Evolutionary conservation across 2,113 vertebrate species (phyloP).

Genomic region (Cariama cristata): DNA sequence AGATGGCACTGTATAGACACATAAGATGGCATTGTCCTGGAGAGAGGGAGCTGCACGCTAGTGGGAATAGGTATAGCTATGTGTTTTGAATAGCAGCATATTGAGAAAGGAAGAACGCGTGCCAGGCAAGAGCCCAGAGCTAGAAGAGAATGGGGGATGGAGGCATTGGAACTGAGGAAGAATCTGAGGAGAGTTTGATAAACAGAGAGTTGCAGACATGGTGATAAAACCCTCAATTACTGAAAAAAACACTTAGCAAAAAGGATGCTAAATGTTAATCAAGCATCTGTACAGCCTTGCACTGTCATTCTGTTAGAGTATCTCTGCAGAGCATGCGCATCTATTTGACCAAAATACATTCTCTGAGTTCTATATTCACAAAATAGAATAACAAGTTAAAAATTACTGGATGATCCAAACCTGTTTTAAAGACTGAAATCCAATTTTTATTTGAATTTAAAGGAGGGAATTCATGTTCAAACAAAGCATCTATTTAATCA

Average conservation of each 20-base stretch:
- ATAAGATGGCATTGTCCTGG: fast-evolving
- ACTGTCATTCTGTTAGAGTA: not conserved
- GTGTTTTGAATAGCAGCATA: not conserved
- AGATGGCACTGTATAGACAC: not conserved
- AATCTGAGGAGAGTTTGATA: not conserved
- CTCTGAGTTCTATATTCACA: not conserved
- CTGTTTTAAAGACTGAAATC: not conserved
- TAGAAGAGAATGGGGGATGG: not conserved
- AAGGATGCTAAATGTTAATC: slow-evolving; percentile 4
- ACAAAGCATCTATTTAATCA: not conserved
- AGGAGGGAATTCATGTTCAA: not conserved
- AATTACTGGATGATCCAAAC: not conserved
- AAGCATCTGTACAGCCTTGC: not conserved
- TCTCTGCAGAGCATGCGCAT: not conserved
- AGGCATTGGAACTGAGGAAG: not conserved
- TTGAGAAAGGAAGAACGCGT: not conserved
- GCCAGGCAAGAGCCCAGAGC: not conserved
- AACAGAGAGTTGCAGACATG: not conserved
- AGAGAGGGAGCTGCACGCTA: not conserved
- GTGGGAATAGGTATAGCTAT: not conserved
- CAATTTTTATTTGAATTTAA: not conserved
- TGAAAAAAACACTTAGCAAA: not conserved
- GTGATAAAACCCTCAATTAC: slow-evolving; percentile 2
- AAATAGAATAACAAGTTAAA: not conserved
- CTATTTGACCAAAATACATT: not conserved